phyloP scores from a whole-genome alignment of 2,113 vertebrate genomes.

The Notothenia rossii region DNA sequence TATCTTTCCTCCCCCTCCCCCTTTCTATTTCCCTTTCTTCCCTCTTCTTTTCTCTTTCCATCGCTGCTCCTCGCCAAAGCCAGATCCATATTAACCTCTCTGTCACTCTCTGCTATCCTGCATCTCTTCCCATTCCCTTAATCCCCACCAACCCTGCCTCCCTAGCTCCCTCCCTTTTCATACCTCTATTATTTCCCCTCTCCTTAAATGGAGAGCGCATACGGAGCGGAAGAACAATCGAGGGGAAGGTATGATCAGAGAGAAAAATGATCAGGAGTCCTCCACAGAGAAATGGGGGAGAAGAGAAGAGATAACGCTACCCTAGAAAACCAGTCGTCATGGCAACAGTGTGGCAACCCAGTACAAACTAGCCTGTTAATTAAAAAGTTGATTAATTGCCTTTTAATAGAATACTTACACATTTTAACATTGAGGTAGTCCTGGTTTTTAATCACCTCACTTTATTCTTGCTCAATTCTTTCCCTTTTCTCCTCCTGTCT shows the following conservation, averaged over 20 bases:
- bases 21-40: conserved; percentile 12
- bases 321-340: conserved; percentile 65
- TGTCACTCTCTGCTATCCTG: conserved; percentile 42
- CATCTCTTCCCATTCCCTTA: conserved; percentile 39
- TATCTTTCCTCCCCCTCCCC: neutral
- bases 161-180: neutral
- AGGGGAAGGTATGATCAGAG: conserved; percentile 42
- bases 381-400: conserved; percentile 80
- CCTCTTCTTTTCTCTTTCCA: conserved; percentile 1
- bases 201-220: neutral
- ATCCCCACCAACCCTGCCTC: conserved; percentile 34
- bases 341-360: conserved; percentile 71
- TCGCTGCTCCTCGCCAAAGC: neutral
- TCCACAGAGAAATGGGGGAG: conserved; percentile 22
- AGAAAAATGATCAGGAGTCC: conserved; percentile 44
- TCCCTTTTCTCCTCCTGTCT: conserved; percentile 1
- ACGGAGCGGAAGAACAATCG: conserved; percentile 28
- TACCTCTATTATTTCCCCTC: conserved; percentile 1
- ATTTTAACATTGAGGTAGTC: conserved; percentile 50
- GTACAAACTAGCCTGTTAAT: conserved; percentile 66
- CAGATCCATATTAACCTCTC: conserved; percentile 59
- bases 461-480: conserved; percentile 22
- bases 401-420: conserved; percentile 73
- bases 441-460: conserved; percentile 55
- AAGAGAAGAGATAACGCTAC: conserved; percentile 35